phyloP scores from a whole-genome alignment of 2,888 invertebrate species.

The Ochlodes sylvanus region DNA sequence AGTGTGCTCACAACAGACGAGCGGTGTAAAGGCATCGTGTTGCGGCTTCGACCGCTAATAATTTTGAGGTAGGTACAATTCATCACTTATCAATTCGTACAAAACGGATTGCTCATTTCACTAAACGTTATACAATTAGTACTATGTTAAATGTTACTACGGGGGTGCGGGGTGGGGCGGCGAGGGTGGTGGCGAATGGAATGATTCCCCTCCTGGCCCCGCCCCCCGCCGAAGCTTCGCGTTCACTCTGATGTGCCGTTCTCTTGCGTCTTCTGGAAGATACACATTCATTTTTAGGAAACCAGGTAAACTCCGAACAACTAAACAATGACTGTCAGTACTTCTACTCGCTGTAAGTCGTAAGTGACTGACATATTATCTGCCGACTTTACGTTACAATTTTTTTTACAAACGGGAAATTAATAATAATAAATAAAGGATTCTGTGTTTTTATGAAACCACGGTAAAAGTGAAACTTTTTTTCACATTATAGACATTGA shows the following conservation, averaged over 20 bases:
- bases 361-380: too few species aligned
- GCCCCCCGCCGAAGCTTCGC: background rate
- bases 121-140: constrained; percentile 40
- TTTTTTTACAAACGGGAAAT: too few species aligned
- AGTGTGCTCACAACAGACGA: background rate
- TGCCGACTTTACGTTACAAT: too few species aligned
- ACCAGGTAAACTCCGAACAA: too few species aligned
- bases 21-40: constrained; percentile 24
- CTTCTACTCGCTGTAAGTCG: too few species aligned
- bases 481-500: too few species aligned
- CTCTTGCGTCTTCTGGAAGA: constrained; percentile 24
- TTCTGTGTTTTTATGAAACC: too few species aligned
- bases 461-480: too few species aligned
- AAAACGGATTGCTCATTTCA: constrained; percentile 37
- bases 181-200: constrained; percentile 10
- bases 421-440: too few species aligned
- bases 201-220: constrained; percentile 16
- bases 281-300: background rate
- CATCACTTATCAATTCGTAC: constrained; percentile 40
- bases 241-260: constrained; percentile 36
- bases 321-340: too few species aligned
- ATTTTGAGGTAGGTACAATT: constrained; percentile 49
- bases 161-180: background rate
- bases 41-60: constrained; percentile 31
- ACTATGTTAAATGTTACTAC: constrained; percentile 26